Conservation (phyloP, 1,140 invertebrate genomes). For the Anoplolepis gracilipes region DNA sequence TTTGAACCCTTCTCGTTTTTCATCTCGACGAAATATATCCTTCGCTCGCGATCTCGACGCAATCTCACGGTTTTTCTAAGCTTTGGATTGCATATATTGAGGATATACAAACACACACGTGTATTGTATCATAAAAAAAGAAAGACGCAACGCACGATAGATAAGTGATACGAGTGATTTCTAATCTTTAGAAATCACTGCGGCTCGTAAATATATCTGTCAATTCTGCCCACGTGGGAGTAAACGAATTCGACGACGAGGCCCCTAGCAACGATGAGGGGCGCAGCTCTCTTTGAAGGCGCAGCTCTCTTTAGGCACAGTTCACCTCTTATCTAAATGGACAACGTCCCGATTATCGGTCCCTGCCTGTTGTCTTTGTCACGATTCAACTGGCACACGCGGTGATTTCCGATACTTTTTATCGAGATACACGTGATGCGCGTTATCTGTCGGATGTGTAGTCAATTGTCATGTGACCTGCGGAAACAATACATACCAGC, state of each 20-base stretch:
- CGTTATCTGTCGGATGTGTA: constrained; percentile 4
- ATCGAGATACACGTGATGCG: not conserved
- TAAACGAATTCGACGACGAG: constrained; percentile 37
- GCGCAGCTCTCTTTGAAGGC: not conserved
- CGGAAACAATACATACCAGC: not conserved
- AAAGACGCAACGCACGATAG: not conserved
- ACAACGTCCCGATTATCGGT: constrained; percentile 34
- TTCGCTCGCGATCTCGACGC: constrained; percentile 13
- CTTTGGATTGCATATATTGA: constrained; percentile 1
- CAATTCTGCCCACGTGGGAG: constrained; percentile 19
- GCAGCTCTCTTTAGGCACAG: not conserved
- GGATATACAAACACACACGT: not conserved
- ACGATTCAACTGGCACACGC: constrained; percentile 16
- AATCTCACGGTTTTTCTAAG: constrained; percentile 22
- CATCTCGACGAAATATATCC: constrained; percentile 20
- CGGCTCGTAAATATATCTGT: constrained; percentile 36
- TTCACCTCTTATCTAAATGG: constrained; percentile 45
- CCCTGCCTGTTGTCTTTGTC: constrained; percentile 23
- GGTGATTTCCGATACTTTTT: constrained; percentile 12
- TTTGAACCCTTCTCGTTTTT: constrained; percentile 18
- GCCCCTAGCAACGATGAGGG: not conserved
- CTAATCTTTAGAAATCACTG: constrained; percentile 36
- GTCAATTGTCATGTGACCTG: not conserved
- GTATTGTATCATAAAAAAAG: too few species aligned
- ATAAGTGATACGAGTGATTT: constrained; percentile 19